Evolutionary conservation across 2,888 invertebrate species (phyloP), one percentile per base, ranked within the genome.

Genomic region (Saturnia pavonia): DNA sequence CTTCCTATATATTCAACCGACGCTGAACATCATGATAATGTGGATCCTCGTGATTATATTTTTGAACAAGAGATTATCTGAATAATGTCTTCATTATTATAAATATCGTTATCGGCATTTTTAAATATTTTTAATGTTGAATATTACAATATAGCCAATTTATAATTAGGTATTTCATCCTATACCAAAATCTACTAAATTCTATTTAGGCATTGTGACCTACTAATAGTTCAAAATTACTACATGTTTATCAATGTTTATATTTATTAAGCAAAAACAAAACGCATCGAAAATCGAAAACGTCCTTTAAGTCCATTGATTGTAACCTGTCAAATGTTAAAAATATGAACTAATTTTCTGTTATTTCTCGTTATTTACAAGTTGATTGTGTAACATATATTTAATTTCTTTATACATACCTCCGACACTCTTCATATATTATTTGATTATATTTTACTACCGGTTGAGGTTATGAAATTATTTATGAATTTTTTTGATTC

Each of bases 401-500:
- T 74, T 80, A 81, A 80, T 81, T 79, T 82, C 77, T 76, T 80
- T 72, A 71, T 83, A 77, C 80, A 83, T 70, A 80, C 63, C 65
- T 74, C 74, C 77, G 75, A 72, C 82, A 80, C 79, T 72, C 74
- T 83, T 82, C 81, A 82, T 73, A 75, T 85, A 81, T 79, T 79
- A 80, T 76, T 81, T 83, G 80, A 78, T 82, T 80, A 79, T 77
- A 79, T 80, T 75, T 76, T 76, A 68, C 78, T 74, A 82, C 89
- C 91, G 91, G 90, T 86, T 79, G 86, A 91, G 91, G 91, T 92
- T 92, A 93, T 90, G 88, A 88, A 86, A 82, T 88, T 76, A 73
- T 75, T 78, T 65, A 78, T 77, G 74, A 69, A 76, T 77, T 76
- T 78, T 82, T 81, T 78, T 80, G 78, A 75, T 74, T 78, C 79